Evolutionary conservation across 2,888 invertebrate species (phyloP).

Genomic region (Drosophila colorata): DNA sequence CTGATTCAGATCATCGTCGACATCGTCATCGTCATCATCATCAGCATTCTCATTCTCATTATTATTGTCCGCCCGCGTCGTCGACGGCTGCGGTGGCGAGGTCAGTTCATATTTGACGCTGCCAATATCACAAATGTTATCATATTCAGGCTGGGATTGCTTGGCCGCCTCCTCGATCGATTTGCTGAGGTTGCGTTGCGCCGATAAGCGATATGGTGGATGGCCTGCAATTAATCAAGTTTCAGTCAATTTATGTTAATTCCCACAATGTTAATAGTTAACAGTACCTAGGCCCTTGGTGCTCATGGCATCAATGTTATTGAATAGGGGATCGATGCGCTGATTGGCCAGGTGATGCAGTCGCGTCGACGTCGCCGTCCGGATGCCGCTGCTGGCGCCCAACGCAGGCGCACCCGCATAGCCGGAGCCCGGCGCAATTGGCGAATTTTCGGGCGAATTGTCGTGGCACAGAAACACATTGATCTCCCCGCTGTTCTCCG

Average conservation of each 20-base stretch:
- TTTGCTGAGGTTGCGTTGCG: slow-evolving; percentile 85
- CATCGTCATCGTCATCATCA: slow-evolving; percentile 56
- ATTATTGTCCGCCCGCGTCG: slow-evolving; percentile 36
- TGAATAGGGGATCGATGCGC: slow-evolving; percentile 87
- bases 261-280: too few species aligned
- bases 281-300: slow-evolving; percentile 85
- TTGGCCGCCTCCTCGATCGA: slow-evolving; percentile 84
- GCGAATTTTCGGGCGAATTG: slow-evolving; percentile 86
- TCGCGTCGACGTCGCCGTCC: slow-evolving; percentile 71
- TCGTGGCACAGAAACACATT: slow-evolving; percentile 98
- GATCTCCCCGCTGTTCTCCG: slow-evolving; percentile 94
- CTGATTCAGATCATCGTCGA: slow-evolving; percentile 66
- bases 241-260: not conserved
- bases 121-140: slow-evolving; percentile 79
- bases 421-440: slow-evolving; percentile 78
- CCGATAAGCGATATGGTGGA: slow-evolving; percentile 82
- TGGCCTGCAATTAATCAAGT: slow-evolving; percentile 43
- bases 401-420: slow-evolving; percentile 32
- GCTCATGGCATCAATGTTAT: slow-evolving; percentile 87
- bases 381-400: slow-evolving; percentile 45
- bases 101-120: slow-evolving; percentile 65
- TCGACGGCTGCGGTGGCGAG: slow-evolving; percentile 44
- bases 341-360: slow-evolving; percentile 67
- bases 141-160: slow-evolving; percentile 75
- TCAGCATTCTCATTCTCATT: slow-evolving; percentile 42